Base-by-base conservation (phyloP, 1,140 invertebrate genomes). In the Helicoverpa zea region DNA sequence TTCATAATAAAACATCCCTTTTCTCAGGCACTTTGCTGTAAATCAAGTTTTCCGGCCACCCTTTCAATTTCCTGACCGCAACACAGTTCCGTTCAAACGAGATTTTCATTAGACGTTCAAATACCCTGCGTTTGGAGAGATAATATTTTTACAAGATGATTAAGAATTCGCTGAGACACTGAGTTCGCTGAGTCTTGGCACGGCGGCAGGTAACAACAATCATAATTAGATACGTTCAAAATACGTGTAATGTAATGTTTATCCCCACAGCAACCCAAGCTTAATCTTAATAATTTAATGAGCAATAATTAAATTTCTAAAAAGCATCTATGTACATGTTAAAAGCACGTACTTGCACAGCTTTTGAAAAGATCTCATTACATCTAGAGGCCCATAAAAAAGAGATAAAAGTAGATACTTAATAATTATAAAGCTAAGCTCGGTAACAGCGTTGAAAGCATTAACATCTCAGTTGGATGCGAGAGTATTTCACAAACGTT, bases 61-160 rank as follows among this genome's bases (percentile, higher is more conserved):
- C 90, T 90, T 91, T 91, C 89, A 89, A 91, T 91, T 90, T 91
- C 87, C 90, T 89, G 90, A 89, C 90, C 89, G 83, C 89, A 88
- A 90, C 87, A 83, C 80, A 84, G 83, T 83, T 84, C 82, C 83
- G 81, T 82, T 83, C 84, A 86, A 91, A 88, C 83, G 85, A 88
- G 87, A 86, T 90, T 91, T 88, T 90, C 86, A 88, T 90, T 90
- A 89, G 81, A 83, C 83, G 81, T 86, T 88, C 81, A 87, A 86
- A 87, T 80, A 84, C 81, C 79, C 78, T 79, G 70, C 80, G 76
- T 84, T 84, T 54, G 59, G 77, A 30, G 59, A 74, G 80, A 83
- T 83, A 81, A 82, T 86, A 83, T 88, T 85, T 79, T 86, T 68
- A 76, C 59, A 81, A 23, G 29, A 76, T 68, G 72, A 83, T 86